phyloP scores from a whole-genome alignment of 2,888 invertebrate genomes.

The Pediacus dermestoides region DNA sequence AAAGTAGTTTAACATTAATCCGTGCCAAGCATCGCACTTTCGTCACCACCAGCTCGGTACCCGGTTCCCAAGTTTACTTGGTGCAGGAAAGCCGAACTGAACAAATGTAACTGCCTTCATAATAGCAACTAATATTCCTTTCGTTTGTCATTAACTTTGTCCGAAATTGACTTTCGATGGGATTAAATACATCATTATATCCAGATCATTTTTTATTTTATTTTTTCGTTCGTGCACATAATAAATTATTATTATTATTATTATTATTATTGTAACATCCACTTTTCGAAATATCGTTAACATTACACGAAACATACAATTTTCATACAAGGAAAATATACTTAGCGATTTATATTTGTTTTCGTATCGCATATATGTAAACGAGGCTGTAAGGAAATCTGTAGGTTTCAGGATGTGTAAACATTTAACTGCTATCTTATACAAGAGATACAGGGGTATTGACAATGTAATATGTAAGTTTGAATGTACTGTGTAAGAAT shows the following conservation, averaged over 20 bases:
- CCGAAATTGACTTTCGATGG: neutral
- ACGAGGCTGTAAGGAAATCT: conserved; percentile 31
- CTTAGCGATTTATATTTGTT: conserved; percentile 35
- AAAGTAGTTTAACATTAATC: conserved; percentile 90
- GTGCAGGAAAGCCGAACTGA: conserved; percentile 74
- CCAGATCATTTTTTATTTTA: conserved; percentile 34
- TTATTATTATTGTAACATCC: conserved; percentile 33
- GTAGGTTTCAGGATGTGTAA: conserved; percentile 37
- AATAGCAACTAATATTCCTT: conserved; percentile 24
- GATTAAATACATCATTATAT: conserved; percentile 11
- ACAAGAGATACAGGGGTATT: conserved; percentile 35
- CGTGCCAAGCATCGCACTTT: conserved; percentile 98
- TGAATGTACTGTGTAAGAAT: conserved; percentile 50
- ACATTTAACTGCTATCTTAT: conserved; percentile 23
- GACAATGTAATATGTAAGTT: conserved; percentile 45
- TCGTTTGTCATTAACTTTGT: neutral
- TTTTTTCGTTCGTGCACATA: conserved; percentile 44
- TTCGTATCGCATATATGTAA: conserved; percentile 27
- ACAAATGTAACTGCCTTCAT: conserved; percentile 40
- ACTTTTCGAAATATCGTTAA: conserved; percentile 35
- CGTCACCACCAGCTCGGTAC: conserved; percentile 89
- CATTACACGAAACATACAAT: conserved; percentile 37
- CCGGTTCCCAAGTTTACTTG: conserved; percentile 87
- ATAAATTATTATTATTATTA: conserved; percentile 33
- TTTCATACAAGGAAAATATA: conserved; percentile 30